Evolutionary conservation across 2,113 vertebrate genomes (phyloP).

Genomic region (Oxygymnocypris stewartii): DNA sequence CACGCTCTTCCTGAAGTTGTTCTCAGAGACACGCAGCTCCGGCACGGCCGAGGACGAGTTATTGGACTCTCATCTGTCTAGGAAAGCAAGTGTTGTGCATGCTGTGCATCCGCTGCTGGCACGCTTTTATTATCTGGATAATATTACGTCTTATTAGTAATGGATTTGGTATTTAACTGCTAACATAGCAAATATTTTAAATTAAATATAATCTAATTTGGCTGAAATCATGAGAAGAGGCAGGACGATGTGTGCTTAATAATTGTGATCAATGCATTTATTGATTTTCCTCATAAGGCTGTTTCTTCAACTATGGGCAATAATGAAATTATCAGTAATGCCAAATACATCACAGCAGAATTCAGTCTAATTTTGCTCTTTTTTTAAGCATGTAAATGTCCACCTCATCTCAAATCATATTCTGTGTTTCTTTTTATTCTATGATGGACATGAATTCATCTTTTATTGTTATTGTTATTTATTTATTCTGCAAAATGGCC

Average conservation of each 20-base stretch:
- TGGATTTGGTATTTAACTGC: neutral
- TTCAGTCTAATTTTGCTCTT: too few relatives aligned
- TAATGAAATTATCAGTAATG: neutral
- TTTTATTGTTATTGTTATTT: too few relatives aligned
- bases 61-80: neutral
- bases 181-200: neutral
- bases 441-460: too few relatives aligned
- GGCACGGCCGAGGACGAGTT: neutral
- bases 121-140: neutral
- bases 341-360: too few relatives aligned
- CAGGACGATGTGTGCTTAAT: neutral
- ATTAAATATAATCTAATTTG: neutral
- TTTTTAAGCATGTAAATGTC: too few relatives aligned
- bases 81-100: neutral
- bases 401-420: too few relatives aligned
- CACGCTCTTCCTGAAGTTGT: neutral
- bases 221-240: neutral
- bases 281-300: neutral
- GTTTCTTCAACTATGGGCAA: neutral
- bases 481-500: too few relatives aligned
- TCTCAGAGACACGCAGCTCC: neutral
- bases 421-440: too few relatives aligned
- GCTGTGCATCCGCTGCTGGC: neutral
- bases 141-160: neutral
- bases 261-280: neutral